Evolutionary conservation across 2,113 vertebrate genomes (phyloP), one percentile per base, ranked within the genome.

Genomic region (Callithrix jacchus): DNA sequence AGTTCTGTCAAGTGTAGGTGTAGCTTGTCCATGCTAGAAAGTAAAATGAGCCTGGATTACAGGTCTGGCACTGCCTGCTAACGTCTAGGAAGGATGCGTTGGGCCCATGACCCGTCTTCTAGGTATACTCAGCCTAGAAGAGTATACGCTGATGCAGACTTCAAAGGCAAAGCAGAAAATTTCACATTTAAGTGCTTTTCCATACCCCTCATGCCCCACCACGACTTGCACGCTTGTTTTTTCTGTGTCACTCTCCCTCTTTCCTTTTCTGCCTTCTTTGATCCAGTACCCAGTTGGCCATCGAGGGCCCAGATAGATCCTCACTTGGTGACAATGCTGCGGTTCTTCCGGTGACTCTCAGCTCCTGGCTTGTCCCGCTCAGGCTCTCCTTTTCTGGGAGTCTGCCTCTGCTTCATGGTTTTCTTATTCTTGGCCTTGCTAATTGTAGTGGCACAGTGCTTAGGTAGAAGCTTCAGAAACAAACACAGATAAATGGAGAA

Each of bases 261-360:
- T 71, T 71, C 93, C 71, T 40, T 20, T 49, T 49, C 76, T 83
- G 81, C 79, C 92, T 88, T 54, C 73, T 76, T 54, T 35, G 49
- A 47, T 47, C 14, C 56, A 83, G 68, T 40, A 13, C 37, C 79
- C 64, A 37, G 40, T 5, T 91, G 45, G 47, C 45, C 80, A 49
- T 40, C n/a, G 10, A 25, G 23, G n/a, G 32, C 40, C 56, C 68
- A 18, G 37, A 58, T 35, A 18, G 42, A 58, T 40, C 45, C 99
- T 99, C 96, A 99, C 99, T 98, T 99, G 97, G 99, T 99, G 93
- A 97, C 97, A n/a, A 99, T 12, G 21, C 97, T 98, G 37, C 99
- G 97, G 98, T 99, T 99, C 96, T 99, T 99, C 82, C 99, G 98
- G 87, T 99, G 98, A 97, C 99, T 99, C 97, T 99, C 99, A 0